Evolutionary conservation across 2,888 invertebrate genomes (phyloP).

Genomic region (Nematopogon swammerdamellus): DNA sequence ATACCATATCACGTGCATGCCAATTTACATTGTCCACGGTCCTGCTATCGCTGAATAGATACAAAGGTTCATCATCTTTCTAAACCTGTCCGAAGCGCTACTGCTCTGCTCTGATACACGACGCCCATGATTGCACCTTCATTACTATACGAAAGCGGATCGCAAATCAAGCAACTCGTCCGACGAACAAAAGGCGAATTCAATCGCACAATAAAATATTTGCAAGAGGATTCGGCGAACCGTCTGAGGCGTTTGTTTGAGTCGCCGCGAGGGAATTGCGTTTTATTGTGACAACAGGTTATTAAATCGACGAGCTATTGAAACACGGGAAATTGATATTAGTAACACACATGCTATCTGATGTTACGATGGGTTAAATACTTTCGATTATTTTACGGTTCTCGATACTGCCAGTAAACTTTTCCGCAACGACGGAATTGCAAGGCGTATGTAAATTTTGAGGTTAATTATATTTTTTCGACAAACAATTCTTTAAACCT

Average conservation of each 20-base stretch:
- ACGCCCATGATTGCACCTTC: not conserved
- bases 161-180: conserved; percentile 1
- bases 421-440: too few species aligned
- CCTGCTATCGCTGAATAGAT: not conserved
- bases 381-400: too few species aligned
- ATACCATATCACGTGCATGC: too few species aligned
- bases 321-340: not conserved
- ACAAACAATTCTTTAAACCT: too few species aligned
- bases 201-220: conserved; percentile 1
- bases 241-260: not conserved
- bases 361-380: too few species aligned
- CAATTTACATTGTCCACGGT: too few species aligned
- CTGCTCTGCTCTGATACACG: too few species aligned
- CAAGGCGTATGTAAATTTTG: too few species aligned
- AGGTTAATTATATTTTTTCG: too few species aligned
- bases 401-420: too few species aligned
- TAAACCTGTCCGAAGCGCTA: not conserved
- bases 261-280: not conserved
- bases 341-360: not conserved
- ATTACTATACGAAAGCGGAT: conserved; percentile 2
- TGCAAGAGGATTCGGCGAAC: conserved; percentile 2
- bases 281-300: not conserved
- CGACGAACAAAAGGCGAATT: not conserved
- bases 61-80: not conserved
- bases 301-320: not conserved